Percentiles rank a stretch among this genome's conserved stretches.
Evolutionary conservation across 1,140 invertebrate genomes (phyloP).

Genomic region (Stratiolaelaps scimitus): DNA sequence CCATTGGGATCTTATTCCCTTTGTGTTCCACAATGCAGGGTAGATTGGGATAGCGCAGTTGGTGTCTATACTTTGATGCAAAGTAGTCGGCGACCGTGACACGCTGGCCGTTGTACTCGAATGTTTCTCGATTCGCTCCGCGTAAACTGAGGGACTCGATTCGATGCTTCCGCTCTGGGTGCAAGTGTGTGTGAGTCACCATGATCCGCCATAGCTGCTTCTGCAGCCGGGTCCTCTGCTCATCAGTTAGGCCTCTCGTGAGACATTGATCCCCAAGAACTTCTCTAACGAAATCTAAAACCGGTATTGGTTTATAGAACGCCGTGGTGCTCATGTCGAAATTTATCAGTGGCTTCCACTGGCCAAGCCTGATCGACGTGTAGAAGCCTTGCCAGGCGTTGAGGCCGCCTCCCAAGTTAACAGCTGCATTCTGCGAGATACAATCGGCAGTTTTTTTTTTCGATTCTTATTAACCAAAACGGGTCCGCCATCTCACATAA

Average conservation of each 20-base stretch:
- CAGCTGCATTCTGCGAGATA: too few relatives aligned
- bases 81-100: constrained; percentile 39
- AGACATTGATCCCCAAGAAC: neutral
- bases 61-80: constrained; percentile 33
- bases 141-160: constrained; percentile 31
- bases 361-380: constrained; percentile 32
- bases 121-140: constrained; percentile 30
- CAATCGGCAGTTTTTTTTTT: too few relatives aligned
- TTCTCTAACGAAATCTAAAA: constrained; percentile 31
- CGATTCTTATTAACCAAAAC: too few relatives aligned
- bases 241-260: too few relatives aligned
- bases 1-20: constrained; percentile 38
- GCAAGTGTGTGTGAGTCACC: constrained; percentile 29
- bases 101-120: constrained; percentile 28
- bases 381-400: constrained; percentile 35
- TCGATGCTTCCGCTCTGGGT: constrained; percentile 32
- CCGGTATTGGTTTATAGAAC: constrained; percentile 29
- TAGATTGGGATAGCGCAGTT: constrained; percentile 37
- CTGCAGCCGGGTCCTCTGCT: too few relatives aligned
- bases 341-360: constrained; percentile 34
- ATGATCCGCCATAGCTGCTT: too few relatives aligned
- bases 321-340: constrained; percentile 32
- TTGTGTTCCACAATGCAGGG: constrained; percentile 39
- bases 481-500: too few relatives aligned
- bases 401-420: constrained; percentile 30